Evolutionary conservation across 1,140 invertebrate species (phyloP).

Genomic region (Hylaeus anthracinus): DNA sequence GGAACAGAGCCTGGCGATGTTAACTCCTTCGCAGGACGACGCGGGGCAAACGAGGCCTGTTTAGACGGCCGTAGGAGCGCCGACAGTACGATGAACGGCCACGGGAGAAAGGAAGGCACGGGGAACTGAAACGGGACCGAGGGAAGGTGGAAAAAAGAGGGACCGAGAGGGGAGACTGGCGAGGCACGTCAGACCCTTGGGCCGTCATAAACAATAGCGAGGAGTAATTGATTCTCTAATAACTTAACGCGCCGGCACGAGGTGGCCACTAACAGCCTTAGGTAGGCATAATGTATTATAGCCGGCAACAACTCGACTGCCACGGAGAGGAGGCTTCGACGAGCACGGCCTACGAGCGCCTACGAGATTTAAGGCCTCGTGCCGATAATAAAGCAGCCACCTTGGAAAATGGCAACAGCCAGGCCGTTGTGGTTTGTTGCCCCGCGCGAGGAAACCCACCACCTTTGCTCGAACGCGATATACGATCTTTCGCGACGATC

Average conservation of each 20-base stretch:
- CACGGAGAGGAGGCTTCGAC: constrained; percentile 55
- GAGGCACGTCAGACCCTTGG: constrained; percentile 67
- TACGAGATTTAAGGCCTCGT: constrained; percentile 61
- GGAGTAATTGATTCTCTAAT: constrained; percentile 82
- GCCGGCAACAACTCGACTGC: constrained; percentile 62
- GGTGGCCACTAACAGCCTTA: constrained; percentile 73
- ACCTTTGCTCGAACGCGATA: constrained; percentile 39
- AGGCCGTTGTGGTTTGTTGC: constrained; percentile 33
- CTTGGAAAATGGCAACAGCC: constrained; percentile 62
- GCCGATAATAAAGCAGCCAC: constrained; percentile 66
- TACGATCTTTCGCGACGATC: constrained; percentile 39
- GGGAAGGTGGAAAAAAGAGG: constrained; percentile 8
- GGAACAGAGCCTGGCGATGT: constrained; percentile 37
- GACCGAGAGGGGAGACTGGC: constrained; percentile 36
- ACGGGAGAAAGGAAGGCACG: constrained; percentile 14
- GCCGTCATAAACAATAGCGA: constrained; percentile 80
- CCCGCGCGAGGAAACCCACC: constrained; percentile 55
- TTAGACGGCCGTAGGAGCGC: constrained; percentile 58
- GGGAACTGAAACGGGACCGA: background rate
- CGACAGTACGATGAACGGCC: constrained; percentile 56
- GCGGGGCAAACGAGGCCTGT: constrained; percentile 56
- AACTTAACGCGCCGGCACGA: constrained; percentile 78
- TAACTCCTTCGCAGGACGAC: constrained; percentile 52
- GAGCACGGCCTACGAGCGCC: constrained; percentile 52
- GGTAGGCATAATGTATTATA: constrained; percentile 77